These are phyloP conservation scores for Knipowitschia caucasica DNA, from an alignment of 2,797 vertebrate genomes.

Conservation along the genomic window DNA sequence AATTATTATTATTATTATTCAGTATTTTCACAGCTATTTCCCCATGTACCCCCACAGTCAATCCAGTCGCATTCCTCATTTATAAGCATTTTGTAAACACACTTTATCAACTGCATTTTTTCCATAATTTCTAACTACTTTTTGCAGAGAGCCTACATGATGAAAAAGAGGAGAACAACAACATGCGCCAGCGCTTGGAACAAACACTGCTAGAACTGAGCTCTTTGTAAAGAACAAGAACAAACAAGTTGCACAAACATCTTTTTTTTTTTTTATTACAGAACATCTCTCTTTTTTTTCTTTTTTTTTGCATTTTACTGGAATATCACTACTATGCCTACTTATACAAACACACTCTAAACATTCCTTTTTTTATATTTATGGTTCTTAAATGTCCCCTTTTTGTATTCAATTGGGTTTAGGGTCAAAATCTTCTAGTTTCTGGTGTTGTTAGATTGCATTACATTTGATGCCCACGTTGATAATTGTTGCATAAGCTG, in stretches of 20 bases:
- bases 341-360: constrained; percentile 44
- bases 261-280: constrained; percentile 29
- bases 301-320: constrained; percentile 49
- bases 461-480: constrained; percentile 59
- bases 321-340: constrained; percentile 36
- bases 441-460: constrained; percentile 34
- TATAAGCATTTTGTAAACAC: not conserved
- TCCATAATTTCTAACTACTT: constrained; percentile 10
- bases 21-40: too few relatives aligned
- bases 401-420: constrained; percentile 46
- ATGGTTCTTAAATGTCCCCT: constrained; percentile 52
- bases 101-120: not conserved
- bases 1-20: too few relatives aligned
- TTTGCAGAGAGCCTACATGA: constrained; percentile 80
- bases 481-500: constrained; percentile 9
- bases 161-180: constrained; percentile 87
- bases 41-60: not conserved
- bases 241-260: constrained; percentile 21
- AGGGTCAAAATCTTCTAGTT: constrained; percentile 51
- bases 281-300: constrained; percentile 50
- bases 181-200: constrained; percentile 87
- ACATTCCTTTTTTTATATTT: constrained; percentile 61
- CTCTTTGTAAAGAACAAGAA: constrained; percentile 81
- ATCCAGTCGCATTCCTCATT: not conserved
- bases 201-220: constrained; percentile 91